Evolutionary conservation across 2,888 invertebrate species (phyloP).

Genomic region (Gastrophysa polygoni): DNA sequence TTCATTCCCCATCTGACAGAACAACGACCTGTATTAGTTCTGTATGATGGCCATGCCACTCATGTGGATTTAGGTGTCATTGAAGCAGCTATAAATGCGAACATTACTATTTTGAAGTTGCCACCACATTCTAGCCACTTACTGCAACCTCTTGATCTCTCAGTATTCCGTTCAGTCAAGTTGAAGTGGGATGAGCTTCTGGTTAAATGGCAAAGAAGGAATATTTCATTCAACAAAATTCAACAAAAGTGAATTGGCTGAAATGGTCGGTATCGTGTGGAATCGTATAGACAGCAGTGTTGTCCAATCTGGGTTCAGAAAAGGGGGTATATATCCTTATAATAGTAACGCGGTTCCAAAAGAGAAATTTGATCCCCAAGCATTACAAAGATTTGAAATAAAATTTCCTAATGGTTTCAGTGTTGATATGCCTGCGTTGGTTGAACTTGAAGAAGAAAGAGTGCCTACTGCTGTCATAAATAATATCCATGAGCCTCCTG

Average conservation of each 20-base stretch:
- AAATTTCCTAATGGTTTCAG: background rate
- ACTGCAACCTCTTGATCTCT: constrained; percentile 43
- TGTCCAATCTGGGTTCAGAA: background rate
- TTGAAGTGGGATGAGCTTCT: background rate
- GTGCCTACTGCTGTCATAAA: too few relatives aligned
- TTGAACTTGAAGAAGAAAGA: background rate
- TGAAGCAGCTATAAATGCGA: background rate
- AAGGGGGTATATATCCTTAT: constrained; percentile 2
- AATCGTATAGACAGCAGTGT: background rate
- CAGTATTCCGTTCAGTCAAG: constrained; percentile 1
- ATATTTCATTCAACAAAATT: background rate
- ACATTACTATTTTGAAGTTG: constrained; percentile 38
- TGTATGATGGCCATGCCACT: constrained; percentile 48
- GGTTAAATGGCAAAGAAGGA: background rate
- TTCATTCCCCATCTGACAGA: constrained; percentile 42
- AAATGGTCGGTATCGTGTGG: constrained; percentile 2
- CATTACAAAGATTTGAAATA: constrained; percentile 1
- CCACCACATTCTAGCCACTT: constrained; percentile 46
- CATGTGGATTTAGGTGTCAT: constrained; percentile 36
- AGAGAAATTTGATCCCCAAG: constrained; percentile 7
- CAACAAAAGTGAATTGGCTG: background rate
- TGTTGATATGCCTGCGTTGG: background rate
- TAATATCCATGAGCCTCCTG: too few relatives aligned
- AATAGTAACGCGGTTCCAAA: background rate
- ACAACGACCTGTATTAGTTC: constrained; percentile 44